A percentile compares a stretch with the other conserved stretches of the same genome.
These are phyloP conservation scores for Unio delphinus DNA, from an alignment of 2,888 invertebrate genomes.

Conservation along the genomic window DNA sequence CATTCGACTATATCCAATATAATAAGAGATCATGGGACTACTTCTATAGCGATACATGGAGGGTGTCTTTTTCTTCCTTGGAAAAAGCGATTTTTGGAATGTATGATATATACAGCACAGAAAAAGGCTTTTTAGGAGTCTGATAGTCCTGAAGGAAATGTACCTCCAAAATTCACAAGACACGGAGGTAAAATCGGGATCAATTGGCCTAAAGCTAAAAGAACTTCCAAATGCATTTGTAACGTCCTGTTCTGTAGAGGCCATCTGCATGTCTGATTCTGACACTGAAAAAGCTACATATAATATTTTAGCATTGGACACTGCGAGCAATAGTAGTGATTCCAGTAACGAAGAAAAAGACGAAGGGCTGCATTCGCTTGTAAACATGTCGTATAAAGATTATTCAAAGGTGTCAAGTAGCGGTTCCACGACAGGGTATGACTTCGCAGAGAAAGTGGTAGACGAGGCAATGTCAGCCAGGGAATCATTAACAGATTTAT, in stretches of 20 bases:
- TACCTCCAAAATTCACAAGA: slow-evolving; percentile 12
- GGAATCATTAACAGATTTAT: no score
- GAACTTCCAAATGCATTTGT: slow-evolving; percentile 17
- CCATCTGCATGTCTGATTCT: not conserved
- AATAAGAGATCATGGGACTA: slow-evolving; percentile 8
- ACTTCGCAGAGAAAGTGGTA: no score
- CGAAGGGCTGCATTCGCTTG: no score
- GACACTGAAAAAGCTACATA: slow-evolving; percentile 1
- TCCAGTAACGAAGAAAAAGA: no score
- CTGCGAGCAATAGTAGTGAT: no score
- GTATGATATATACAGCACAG: slow-evolving; percentile 5
- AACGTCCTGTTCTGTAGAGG: slow-evolving; percentile 2
- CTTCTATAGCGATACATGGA: slow-evolving; percentile 17
- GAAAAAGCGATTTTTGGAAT: slow-evolving; percentile 20
- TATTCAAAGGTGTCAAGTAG: no score
- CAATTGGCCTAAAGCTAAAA: slow-evolving; percentile 7
- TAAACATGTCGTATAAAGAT: no score
- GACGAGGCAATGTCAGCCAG: no score
- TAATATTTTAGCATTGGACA: not conserved
- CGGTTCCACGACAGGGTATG: no score
- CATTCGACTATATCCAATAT: slow-evolving; percentile 11
- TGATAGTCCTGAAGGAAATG: slow-evolving; percentile 19
- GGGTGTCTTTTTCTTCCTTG: slow-evolving; percentile 18
- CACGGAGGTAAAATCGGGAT: slow-evolving; percentile 3
- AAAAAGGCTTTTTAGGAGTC: slow-evolving; percentile 15